Base-by-base conservation (phyloP, 2,113 vertebrate species). In the Chauna torquata region DNA sequence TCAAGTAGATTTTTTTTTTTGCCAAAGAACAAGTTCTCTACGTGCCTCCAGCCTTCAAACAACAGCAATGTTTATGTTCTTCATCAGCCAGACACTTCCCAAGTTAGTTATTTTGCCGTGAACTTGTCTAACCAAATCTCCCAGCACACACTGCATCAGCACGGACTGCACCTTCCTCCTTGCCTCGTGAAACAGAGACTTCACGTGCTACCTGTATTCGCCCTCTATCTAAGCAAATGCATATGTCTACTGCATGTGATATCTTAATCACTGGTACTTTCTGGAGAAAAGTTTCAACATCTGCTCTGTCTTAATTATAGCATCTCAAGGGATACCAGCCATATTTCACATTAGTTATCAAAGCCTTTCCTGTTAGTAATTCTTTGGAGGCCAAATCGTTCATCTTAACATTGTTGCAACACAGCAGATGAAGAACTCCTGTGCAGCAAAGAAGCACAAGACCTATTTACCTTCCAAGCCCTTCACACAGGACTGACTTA, bases 221-320 rank as follows among this genome's bases (percentile, higher is more conserved):
- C 25, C 55, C 24, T 58, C 3, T 45, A 66, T 19, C 62, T 76
- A 62, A 69, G 58, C 49, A 92, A 86, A 77, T 34, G 32, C 20
- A 3, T 44, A 40, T 8, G 12, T 55, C 91, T 96, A 4, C 32
- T 42, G 36, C 75, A 87, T 55, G 44, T 9, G 72, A 76, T 66
- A 69, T 86, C 89, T 95, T 95, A 95, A 96, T 97, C 84, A 52
- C 64, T 34, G 3, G 13, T 52, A 66, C 54, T 86, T 96, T 77
- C 82, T 62, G 58, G 20, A 91, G 70, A 86, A 94, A 94, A 94
- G 89, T 76, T 91, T 91, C 79, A 97, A 69, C 84, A 93, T 83
- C 92, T 96, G 87, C 89, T 94, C 42, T 74, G 65, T 90, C 87
- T 96, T 97, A 95, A 97, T 96, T 91, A 96, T 5, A 82, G 68